phyloP scores from a whole-genome alignment of 2,797 vertebrate species.

The Notolabrus celidotus region DNA sequence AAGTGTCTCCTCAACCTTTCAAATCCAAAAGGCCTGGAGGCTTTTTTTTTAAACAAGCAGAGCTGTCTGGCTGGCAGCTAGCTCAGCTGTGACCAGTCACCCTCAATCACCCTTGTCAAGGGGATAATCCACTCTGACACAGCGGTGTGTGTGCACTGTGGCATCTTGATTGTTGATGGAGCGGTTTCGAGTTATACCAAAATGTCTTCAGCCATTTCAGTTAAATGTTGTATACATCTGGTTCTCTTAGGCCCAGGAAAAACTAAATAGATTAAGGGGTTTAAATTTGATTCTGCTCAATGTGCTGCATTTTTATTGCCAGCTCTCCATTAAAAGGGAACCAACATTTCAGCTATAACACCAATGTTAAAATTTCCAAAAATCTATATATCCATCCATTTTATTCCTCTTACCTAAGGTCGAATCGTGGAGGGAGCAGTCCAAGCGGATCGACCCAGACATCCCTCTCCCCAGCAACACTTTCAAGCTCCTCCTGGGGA shows the following conservation, averaged over 20 bases:
- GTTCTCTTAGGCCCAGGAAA: background rate
- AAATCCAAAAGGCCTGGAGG: conserved; percentile 49
- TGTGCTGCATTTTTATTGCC: too few relatives aligned
- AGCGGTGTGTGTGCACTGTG: conserved; percentile 5
- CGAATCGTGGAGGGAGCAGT: too few relatives aligned
- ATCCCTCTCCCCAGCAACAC: too few relatives aligned
- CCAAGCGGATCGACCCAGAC: too few relatives aligned
- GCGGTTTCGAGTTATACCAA: conserved; percentile 33
- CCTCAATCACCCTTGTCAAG: conserved; percentile 53
- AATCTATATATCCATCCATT: too few relatives aligned
- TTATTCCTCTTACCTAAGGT: too few relatives aligned
- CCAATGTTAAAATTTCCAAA: too few relatives aligned
- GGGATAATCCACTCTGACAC: conserved; percentile 54
- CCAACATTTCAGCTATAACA: too few relatives aligned
- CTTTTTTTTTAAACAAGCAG: conserved; percentile 49
- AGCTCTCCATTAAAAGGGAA: too few relatives aligned
- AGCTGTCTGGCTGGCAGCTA: conserved; percentile 56
- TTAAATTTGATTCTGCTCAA: too few relatives aligned
- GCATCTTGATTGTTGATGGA: conserved; percentile 33
- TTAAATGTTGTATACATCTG: background rate
- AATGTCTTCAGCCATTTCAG: conserved; percentile 15
- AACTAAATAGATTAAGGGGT: background rate
- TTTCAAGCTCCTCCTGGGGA: too few relatives aligned
- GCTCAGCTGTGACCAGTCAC: conserved; percentile 77
- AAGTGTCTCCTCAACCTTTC: conserved; percentile 60